Evolutionary conservation across 2,888 invertebrate species (phyloP).

Genomic region (Hypolimnas misippus): DNA sequence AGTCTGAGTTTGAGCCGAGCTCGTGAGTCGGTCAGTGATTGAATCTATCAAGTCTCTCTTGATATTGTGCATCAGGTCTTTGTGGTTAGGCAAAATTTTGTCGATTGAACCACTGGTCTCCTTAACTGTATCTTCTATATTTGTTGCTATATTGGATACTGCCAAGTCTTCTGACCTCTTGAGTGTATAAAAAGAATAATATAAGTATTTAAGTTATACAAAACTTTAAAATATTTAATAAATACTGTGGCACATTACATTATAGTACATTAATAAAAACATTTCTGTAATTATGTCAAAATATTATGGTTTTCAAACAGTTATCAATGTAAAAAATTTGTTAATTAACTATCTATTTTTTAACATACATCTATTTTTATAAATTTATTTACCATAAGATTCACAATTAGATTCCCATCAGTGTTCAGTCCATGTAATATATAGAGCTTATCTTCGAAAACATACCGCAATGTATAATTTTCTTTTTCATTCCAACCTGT

Average conservation of each 20-base stretch:
- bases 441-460: slow-evolving; percentile 86
- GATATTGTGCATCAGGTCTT: slow-evolving; percentile 84
- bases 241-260: not conserved
- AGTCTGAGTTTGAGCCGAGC: slow-evolving; percentile 79
- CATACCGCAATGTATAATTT: slow-evolving; percentile 89
- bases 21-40: slow-evolving; percentile 72
- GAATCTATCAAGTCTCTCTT: slow-evolving; percentile 87
- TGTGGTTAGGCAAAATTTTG: slow-evolving; percentile 86
- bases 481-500: slow-evolving; percentile 89
- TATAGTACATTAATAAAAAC: too few species aligned
- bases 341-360: too few species aligned
- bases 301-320: too few species aligned
- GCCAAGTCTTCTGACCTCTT: slow-evolving; percentile 84
- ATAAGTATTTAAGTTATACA: not conserved
- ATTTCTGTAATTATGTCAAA: too few species aligned
- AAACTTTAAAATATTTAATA: too few species aligned
- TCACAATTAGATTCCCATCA: slow-evolving; percentile 86
- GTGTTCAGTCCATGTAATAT: slow-evolving; percentile 86
- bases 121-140: slow-evolving; percentile 83
- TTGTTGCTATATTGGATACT: slow-evolving; percentile 85
- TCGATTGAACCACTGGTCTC: slow-evolving; percentile 83
- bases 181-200: not conserved
- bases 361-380: too few species aligned
- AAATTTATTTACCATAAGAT: slow-evolving; percentile 83
- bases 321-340: too few species aligned